phyloP scores from a whole-genome alignment of 2,888 invertebrate species.

The Eumerus sabulonum region DNA sequence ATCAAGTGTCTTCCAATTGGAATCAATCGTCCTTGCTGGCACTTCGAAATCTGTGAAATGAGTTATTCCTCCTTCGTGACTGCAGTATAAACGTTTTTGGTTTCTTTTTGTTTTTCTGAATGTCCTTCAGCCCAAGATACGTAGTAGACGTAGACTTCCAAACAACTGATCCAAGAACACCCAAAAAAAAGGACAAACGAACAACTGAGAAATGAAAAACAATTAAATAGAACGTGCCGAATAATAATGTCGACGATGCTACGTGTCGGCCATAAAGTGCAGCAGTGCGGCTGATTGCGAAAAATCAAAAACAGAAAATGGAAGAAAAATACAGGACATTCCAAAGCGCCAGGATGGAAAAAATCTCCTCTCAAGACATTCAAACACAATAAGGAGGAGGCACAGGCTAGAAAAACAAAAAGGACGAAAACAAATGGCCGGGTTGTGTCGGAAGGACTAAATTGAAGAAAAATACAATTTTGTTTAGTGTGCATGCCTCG shows the following conservation, averaged over 20 bases:
- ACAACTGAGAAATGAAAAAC: constrained; percentile 64
- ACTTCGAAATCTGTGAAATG: constrained; percentile 32
- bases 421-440: neutral
- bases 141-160: too few species aligned
- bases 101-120: constrained; percentile 1
- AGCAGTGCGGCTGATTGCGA: constrained; percentile 68
- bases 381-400: too few species aligned
- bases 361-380: neutral
- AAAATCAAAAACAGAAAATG: neutral
- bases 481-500: constrained; percentile 52
- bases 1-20: constrained; percentile 30
- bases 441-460: constrained; percentile 21
- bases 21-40: constrained; percentile 34
- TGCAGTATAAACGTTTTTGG: constrained; percentile 39
- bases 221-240: constrained; percentile 67
- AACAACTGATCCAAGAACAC: too few species aligned
- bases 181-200: constrained; percentile 39
- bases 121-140: neutral
- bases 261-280: constrained; percentile 68
- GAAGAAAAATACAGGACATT: neutral
- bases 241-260: constrained; percentile 62
- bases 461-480: constrained; percentile 58
- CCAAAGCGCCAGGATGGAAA: neutral
- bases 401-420: too few species aligned
- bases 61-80: constrained; percentile 61